Evolutionary conservation across 2,113 vertebrate species (phyloP), one percentile per base, ranked within the genome.

Genomic region (Rissa tridactyla): DNA sequence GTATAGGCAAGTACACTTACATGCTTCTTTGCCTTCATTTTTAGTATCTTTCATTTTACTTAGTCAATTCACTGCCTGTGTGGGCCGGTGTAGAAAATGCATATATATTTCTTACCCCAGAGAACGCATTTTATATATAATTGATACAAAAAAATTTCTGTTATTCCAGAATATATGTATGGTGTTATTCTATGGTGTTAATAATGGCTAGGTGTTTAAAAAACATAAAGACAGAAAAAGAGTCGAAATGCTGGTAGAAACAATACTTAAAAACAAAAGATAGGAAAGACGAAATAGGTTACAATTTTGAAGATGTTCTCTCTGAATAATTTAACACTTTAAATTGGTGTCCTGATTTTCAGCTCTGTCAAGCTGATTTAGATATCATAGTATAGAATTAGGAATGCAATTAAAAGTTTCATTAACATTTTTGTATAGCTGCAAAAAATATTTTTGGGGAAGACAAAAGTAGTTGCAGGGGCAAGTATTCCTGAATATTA

Each of bases 271-370:
- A 88, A 95, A 27, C 7, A 58, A n/a, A 79, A 75, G 64, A 58
- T 15, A 22, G 11, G 61, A 81, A 83, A 86, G 42, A 91, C 84
- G 42, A 86, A 94, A 79, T 55, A 72, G 65, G 60, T 65, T 91
- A 76, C 51, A 89, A 65, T 92, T 94, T 94, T 92, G 77, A 76
- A 92, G 65, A 78, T 85, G 57, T 68, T 94, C 21, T 49, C 30
- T 78, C 30, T 95, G 65, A 92, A 79, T 83, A 86, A 89, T 86
- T 88, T 81, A 84, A 76, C 72, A 51, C 36, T 90, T 81, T 34
- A 83, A 78, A 75, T 83, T 76, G 60, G 26, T 88, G 51, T 11
- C 65, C 83, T 95, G 86, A 62, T 81, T 96, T 93, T 88, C 75
- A 91, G 40, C n/a, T 73, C 66, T 73, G 79, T 86, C 60, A 60